Evolutionary conservation across 2,888 invertebrate genomes (phyloP).

Genomic region (Pristionchus fissidentatus): DNA sequence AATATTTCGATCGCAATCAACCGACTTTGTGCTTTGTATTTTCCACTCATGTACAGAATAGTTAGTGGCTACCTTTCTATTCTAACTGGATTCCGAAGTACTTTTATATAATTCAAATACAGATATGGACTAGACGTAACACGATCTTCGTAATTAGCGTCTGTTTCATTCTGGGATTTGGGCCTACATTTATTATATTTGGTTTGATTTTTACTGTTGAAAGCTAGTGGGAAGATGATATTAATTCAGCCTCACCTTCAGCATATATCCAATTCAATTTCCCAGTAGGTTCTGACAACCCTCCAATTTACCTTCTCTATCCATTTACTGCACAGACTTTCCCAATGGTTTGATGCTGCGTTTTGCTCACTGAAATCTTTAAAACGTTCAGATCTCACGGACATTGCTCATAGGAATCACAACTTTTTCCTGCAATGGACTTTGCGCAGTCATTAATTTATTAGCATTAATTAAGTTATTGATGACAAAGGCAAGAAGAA

Average conservation of each 20-base stretch:
- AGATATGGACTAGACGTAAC: conserved; percentile 2
- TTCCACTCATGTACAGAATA: not conserved
- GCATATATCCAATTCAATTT: not conserved
- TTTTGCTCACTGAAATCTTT: too few relatives aligned
- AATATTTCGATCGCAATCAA: not conserved
- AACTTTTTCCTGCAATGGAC: not conserved
- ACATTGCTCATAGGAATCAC: not conserved
- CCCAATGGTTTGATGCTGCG: not conserved
- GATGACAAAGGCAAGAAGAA: not conserved
- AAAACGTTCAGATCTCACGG: not conserved
- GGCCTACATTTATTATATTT: not conserved
- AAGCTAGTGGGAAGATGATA: not conserved
- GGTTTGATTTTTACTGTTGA: not conserved
- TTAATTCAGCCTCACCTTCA: not conserved
- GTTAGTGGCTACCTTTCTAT: not conserved
- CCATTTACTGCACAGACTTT: not conserved
- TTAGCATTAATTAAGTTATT: not conserved
- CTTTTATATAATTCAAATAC: not conserved
- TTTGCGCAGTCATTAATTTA: not conserved
- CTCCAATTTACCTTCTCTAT: not conserved
- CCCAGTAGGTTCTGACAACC: not conserved
- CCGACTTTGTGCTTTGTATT: not conserved
- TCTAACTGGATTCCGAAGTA: too few relatives aligned
- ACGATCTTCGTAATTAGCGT: not conserved
- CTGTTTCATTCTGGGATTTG: not conserved